Evolutionary conservation across 1,140 invertebrate species (phyloP).

Genomic region (Diachasma alloeum): DNA sequence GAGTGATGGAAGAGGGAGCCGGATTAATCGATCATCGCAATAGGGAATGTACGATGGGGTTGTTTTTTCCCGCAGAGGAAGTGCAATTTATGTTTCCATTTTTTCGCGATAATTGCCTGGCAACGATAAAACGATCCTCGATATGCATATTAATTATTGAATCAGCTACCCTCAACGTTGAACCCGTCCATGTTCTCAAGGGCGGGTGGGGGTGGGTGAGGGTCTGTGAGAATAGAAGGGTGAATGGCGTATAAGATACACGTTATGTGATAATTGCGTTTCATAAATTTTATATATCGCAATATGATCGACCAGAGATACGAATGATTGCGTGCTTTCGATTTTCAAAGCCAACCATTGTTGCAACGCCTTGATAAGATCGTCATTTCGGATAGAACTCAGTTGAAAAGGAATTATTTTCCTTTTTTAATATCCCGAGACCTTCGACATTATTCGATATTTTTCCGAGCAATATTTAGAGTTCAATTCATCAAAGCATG

Average conservation of each 20-base stretch:
- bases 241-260: slow-evolving; percentile 42
- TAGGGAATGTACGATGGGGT: neutral
- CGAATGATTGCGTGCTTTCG: slow-evolving; percentile 44
- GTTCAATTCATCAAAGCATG: too few species aligned
- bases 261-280: slow-evolving; percentile 50
- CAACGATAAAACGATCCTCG: slow-evolving; percentile 31
- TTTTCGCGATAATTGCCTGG: slow-evolving; percentile 19
- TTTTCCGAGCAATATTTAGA: too few species aligned
- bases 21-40: slow-evolving; percentile 3
- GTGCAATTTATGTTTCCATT: slow-evolving; percentile 12
- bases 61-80: neutral
- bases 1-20: neutral
- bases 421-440: neutral
- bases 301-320: slow-evolving; percentile 42
- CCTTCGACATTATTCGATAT: too few species aligned
- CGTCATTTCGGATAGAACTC: neutral
- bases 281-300: slow-evolving; percentile 44
- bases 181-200: slow-evolving; percentile 11
- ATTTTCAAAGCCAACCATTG: slow-evolving; percentile 32
- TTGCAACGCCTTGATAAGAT: slow-evolving; percentile 31
- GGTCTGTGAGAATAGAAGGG: slow-evolving; percentile 21
- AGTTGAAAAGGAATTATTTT: neutral
- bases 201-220: slow-evolving; percentile 29
- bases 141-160: slow-evolving; percentile 61
- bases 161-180: slow-evolving; percentile 33